Evolutionary conservation across 2,888 invertebrate genomes (phyloP), one percentile per base, ranked within the genome.

Genomic region (Lasioglossum zephyrum): DNA sequence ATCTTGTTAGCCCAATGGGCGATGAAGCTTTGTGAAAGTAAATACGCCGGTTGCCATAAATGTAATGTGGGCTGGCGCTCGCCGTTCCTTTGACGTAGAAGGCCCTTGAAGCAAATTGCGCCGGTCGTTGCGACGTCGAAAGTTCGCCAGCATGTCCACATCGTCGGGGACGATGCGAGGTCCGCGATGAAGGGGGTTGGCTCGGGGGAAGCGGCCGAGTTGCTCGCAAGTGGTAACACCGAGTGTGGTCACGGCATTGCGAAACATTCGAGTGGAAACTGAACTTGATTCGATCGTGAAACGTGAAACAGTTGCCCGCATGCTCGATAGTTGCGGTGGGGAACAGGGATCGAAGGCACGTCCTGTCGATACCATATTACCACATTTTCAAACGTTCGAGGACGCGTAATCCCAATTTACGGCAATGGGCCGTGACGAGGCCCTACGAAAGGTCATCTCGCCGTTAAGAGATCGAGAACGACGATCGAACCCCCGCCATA

Each of bases 191-290:
- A 44, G 26, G 57, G 57, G 22, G 9, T 57, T 0, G 57, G 57
- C 9, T 44, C 44, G 11, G n/a, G n/a, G 3, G 13, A 26, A 26
- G 26, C 26, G 63, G 63, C 63, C 69, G 69, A 70, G 63, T 77
- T 82, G 84, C 83, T 88, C 83, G 85, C 87, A 76, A 88, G 87
- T 80, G 87, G 90, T 84, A 88, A 84, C 83, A 80, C 49, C 74
- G 88, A 90, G 90, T 90, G 90, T 82, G 90, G 90, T 90, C 89
- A 90, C 84, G 87, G 85, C 83, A 90, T 82, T 87, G 87, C 82
- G 73, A 82, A 84, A 85, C 80, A 75, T 85, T 90, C 89, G 84
- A 88, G 82, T 90, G 87, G 90, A 90, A 90, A 90, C 84, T 90
- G 90, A 90, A 88, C 88, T 90, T 86, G 88, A 81, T 88, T 84